These are phyloP conservation scores for honey bee (Apis mellifera) DNA, from an alignment of 1,140 invertebrate species.

Conservation along the genomic window Amel_HAv3.1 CM009934.2:11331001-11331500, in stretches of 20 bases:
- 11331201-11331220: too few relatives aligned
- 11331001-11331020: too few relatives aligned
- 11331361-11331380: neutral
- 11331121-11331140: too few relatives aligned
- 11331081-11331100: too few relatives aligned
- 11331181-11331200: too few relatives aligned
- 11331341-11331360: constrained; percentile 55
- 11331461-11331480: constrained; percentile 57
- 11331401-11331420: constrained; percentile 36
- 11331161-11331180: too few relatives aligned
- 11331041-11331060: too few relatives aligned
- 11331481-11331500: constrained; percentile 37
- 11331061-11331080: too few relatives aligned
- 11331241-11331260: constrained; percentile 15
- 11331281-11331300: constrained; percentile 72
- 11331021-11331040: too few relatives aligned
- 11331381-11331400: constrained; percentile 37
- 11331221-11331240: neutral
- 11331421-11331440: constrained; percentile 67
- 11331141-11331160: too few relatives aligned
- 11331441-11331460: constrained; percentile 62
- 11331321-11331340: constrained; percentile 66
- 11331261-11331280: constrained; percentile 47
- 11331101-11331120: too few relatives aligned
- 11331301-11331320: constrained; percentile 77